Conservation (phyloP, 2,888 invertebrate genomes). For the Cantharis flavilabris region DNA sequence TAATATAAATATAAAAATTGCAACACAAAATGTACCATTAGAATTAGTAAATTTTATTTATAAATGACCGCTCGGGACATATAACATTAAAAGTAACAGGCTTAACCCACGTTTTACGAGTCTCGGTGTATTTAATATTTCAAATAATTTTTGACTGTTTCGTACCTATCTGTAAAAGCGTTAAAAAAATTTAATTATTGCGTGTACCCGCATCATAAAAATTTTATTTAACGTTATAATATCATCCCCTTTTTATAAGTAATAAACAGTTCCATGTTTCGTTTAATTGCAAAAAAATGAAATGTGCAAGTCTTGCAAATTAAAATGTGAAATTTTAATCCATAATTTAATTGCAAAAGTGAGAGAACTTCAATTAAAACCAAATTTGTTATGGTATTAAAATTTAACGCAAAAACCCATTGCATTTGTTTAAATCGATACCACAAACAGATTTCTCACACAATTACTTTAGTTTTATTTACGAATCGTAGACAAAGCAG, state of each 20-base stretch:
- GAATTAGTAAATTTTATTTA: not conserved
- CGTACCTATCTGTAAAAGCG: not conserved
- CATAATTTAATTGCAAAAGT: not conserved
- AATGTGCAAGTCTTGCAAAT: not conserved
- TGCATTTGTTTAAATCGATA: not conserved
- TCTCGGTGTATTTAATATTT: not conserved
- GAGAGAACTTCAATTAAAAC: not conserved
- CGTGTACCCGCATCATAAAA: not conserved
- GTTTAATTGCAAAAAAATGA: not conserved
- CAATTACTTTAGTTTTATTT: slow-evolving; percentile 1
- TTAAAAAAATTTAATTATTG: not conserved
- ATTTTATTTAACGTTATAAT: not conserved
- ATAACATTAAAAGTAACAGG: not conserved
- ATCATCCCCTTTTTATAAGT: not conserved
- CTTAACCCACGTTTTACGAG: not conserved
- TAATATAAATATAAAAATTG: not conserved
- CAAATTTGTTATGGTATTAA: not conserved
- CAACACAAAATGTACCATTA: not conserved
- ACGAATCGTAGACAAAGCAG: not conserved
- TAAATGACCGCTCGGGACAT: not conserved
- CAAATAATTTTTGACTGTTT: not conserved
- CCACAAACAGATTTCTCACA: slow-evolving; percentile 5
- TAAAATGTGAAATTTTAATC: not conserved
- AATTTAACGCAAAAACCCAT: not conserved
- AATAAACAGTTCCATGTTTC: not conserved